Evolutionary conservation across 2,888 invertebrate species (phyloP).

Genomic region (Oligia strigilis): DNA sequence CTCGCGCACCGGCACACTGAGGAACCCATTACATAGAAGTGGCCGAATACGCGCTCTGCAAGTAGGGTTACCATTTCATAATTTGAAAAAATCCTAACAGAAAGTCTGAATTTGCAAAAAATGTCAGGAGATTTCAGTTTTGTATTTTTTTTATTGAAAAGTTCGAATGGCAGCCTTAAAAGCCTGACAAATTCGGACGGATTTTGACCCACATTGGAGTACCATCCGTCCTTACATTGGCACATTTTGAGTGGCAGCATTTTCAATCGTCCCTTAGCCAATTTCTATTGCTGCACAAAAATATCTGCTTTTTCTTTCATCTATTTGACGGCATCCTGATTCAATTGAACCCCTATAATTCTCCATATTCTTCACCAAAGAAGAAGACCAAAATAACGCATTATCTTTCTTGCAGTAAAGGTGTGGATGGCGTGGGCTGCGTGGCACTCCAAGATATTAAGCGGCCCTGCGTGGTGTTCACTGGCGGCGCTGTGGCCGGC

Average conservation of each 20-base stretch:
- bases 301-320: background rate
- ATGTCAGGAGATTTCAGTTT: too few species aligned
- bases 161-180: too few species aligned
- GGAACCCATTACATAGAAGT: too few species aligned
- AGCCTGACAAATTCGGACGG: too few species aligned
- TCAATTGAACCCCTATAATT: background rate
- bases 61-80: background rate
- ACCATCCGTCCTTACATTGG: background rate
- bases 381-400: background rate
- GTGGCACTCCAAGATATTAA: conserved; percentile 90
- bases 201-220: background rate
- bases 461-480: conserved; percentile 90
- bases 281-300: background rate
- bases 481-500: conserved; percentile 95
- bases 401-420: conserved; percentile 90
- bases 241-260: background rate
- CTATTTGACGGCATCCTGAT: background rate
- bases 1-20: conserved; percentile 91
- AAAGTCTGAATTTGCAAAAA: too few species aligned
- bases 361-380: background rate
- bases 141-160: too few species aligned
- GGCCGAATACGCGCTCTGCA: background rate
- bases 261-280: background rate
- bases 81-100: background rate
- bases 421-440: conserved; percentile 94